Base-by-base conservation (phyloP, 1,140 invertebrate species). In the Drosophila parvula region DNA sequence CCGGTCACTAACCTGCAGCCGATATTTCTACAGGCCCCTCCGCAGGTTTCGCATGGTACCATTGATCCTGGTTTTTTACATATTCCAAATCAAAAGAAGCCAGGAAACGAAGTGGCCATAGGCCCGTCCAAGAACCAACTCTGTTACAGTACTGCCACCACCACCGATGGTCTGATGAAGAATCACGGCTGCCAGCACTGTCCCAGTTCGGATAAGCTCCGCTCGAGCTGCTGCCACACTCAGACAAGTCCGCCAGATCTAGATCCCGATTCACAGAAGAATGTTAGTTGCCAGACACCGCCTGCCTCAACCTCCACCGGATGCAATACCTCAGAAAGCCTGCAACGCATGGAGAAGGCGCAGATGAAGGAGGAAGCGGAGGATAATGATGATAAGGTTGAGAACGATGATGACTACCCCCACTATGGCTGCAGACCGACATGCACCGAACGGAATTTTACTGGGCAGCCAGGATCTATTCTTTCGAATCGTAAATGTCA, bases 41-140 rank as follows among this genome's bases (percentile, higher is more conserved):
- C 1, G 22, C 11, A 8, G 11, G 11, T 36, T 36, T 32, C 50
- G 9, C 50, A 22, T 2, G 1, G 22, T 2, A 18, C 9, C 18
- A 27, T 41, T 40, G 7, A 30, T 32, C 14, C 32, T 4, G 10
- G 3, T 4, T 6, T 7, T 16, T 16, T 30, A n/a, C 28, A 50
- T 11, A 0, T 6, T 3, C n/a, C 7, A 8, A 4, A 36, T 11
- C 14, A 38, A 6, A 3, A 5, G 2, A 27, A 5, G 12, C 5
- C 4, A 14, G 8, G 4, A 28, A 38, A 27, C 8, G 28, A 40
- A 12, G 40, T 61, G 10, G 76, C 79, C n/a, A 0, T 86, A 2
- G 34, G 16, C 0, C 81, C 82, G 71, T 60, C 63, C 3, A 81
- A 76, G 7, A 79, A 69, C 8, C 45, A 56, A 3, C 28, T 82